Conservation (phyloP, 2,888 invertebrate species). For the Cremastinae sp. region DNA sequence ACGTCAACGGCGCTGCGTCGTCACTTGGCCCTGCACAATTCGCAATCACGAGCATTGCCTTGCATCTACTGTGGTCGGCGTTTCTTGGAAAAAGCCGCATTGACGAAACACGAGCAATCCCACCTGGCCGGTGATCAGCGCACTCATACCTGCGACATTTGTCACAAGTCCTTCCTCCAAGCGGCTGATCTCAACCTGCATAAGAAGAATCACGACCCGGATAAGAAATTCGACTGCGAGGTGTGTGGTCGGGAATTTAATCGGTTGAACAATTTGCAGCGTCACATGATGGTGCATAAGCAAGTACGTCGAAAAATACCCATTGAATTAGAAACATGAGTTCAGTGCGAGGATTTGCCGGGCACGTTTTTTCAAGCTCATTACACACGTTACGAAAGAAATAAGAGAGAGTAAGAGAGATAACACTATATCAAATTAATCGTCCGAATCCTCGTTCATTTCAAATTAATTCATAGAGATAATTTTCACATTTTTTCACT, state of each 20-base stretch:
- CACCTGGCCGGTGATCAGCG: conserved; percentile 78
- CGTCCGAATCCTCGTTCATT: not conserved
- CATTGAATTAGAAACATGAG: conserved; percentile 60
- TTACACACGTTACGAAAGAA: conserved; percentile 14
- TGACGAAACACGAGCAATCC: conserved; percentile 80
- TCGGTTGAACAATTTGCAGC: conserved; percentile 79
- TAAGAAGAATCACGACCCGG: conserved; percentile 79
- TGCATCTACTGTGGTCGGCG: conserved; percentile 80
- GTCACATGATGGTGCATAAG: conserved; percentile 80
- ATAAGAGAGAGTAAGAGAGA: not conserved
- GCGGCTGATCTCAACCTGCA: conserved; percentile 81
- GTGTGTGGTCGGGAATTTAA: conserved; percentile 80
- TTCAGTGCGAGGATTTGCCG: conserved; percentile 56
- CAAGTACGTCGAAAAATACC: conserved; percentile 74
- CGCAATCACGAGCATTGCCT: conserved; percentile 78
- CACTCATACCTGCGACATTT: conserved; percentile 81
- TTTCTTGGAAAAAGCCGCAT: conserved; percentile 79
- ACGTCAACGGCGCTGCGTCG: conserved; percentile 79
- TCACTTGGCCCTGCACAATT: conserved; percentile 79
- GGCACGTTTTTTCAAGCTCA: conserved; percentile 3
- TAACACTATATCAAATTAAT: not conserved
- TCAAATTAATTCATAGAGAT: conserved; percentile 7
- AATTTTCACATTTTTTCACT: no score
- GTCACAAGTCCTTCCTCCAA: conserved; percentile 82
- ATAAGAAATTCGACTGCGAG: conserved; percentile 79